phyloP scores from a whole-genome alignment of 2,797 vertebrate species.

The Scolopax bukidnonensis region DNA sequence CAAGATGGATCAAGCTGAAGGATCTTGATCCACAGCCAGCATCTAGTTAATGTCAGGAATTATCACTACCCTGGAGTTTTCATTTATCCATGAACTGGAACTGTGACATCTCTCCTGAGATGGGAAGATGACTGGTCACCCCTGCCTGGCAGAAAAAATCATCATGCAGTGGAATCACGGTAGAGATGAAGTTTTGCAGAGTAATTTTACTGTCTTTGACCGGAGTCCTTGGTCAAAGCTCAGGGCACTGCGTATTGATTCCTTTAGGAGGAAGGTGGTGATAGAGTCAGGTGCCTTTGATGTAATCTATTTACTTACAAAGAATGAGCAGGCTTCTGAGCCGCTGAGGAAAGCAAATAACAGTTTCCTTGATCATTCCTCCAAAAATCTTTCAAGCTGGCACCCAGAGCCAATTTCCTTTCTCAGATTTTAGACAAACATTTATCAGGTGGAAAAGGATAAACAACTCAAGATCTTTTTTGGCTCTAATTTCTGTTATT shows the following conservation, averaged over 20 bases:
- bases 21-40: not conserved
- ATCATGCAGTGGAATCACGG: not conserved
- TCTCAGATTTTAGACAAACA: not conserved
- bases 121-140: not conserved
- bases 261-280: constrained; percentile 5
- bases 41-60: not conserved
- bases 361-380: constrained; percentile 9
- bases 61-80: not conserved
- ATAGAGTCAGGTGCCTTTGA: constrained; percentile 40
- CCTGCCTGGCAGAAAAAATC: constrained; percentile 1
- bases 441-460: constrained; percentile 17
- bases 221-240: constrained; percentile 31
- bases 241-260: constrained; percentile 44
- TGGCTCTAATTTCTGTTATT: not conserved
- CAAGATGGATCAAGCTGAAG: not conserved
- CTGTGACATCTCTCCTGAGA: not conserved
- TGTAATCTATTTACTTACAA: constrained; percentile 41
- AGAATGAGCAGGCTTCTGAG: constrained; percentile 9
- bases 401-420: constrained; percentile 20
- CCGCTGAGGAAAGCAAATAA: constrained; percentile 9
- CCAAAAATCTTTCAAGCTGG: constrained; percentile 16
- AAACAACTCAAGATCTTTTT: not conserved
- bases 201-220: constrained; percentile 37
- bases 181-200: constrained; percentile 6
- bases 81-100: not conserved